These are phyloP conservation scores for Halcyon smyrnensis DNA, from an alignment of 2,797 vertebrate genomes.

Conservation along the genomic window DNA sequence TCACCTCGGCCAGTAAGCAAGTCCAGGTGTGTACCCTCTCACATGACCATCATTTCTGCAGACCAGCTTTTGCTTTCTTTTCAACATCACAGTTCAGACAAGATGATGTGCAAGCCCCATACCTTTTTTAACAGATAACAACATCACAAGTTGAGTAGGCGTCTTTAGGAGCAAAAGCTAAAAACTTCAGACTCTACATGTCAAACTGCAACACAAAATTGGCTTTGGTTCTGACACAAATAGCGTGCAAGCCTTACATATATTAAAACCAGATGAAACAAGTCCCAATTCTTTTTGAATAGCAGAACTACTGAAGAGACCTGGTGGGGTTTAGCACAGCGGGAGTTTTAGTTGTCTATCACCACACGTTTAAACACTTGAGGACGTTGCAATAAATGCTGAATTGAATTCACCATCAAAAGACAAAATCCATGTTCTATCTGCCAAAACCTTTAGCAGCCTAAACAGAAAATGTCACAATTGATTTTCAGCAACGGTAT, in stretches of 20 bases:
- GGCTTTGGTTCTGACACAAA: conserved; percentile 30
- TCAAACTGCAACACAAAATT: conserved; percentile 18
- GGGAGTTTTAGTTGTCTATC: conserved; percentile 52
- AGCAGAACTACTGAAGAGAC: conserved; percentile 39
- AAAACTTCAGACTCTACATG: background rate
- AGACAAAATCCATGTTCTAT: conserved; percentile 69
- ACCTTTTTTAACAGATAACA: background rate
- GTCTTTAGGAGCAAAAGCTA: background rate
- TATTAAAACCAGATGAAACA: conserved; percentile 67
- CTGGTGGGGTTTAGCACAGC: conserved; percentile 25
- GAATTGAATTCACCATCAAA: conserved; percentile 65
- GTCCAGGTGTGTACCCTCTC: background rate
- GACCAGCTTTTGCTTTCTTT: background rate
- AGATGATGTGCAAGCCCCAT: background rate
- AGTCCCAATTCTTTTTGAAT: conserved; percentile 41
- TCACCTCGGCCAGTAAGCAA: background rate
- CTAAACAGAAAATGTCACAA: conserved; percentile 71
- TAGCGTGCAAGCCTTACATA: background rate
- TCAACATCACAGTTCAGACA: background rate
- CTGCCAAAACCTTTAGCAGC: conserved; percentile 68
- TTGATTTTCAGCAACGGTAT: conserved; percentile 34
- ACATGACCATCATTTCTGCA: background rate
- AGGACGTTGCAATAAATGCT: conserved; percentile 50
- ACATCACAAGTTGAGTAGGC: background rate
- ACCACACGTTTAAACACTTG: conserved; percentile 30